Base-by-base conservation (phyloP, 2,113 vertebrate species). In the Micronycteris hirsuta region DNA sequence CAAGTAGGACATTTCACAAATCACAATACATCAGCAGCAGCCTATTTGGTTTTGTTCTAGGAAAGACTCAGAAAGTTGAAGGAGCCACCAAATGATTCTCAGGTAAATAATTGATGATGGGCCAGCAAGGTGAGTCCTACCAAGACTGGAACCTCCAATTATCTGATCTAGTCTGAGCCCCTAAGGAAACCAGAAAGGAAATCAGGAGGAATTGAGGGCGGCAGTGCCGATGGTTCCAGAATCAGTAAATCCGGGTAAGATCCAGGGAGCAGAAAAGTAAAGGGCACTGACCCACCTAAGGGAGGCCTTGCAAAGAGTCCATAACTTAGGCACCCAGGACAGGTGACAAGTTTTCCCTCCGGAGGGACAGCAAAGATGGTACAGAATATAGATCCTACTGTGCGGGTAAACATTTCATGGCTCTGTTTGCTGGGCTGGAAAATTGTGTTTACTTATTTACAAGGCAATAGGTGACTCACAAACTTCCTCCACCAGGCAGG, bases 391-490 rank as follows among this genome's bases (percentile, higher is more conserved):
- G 92, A 89, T 47, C 54, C 24, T 41, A 8, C 15, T 14, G 14
- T 28, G 86, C 91, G 45, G 86, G 16, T 20, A 65, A 82, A 28
- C 33, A 68, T 54, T 73, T 67, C 36, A 45, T 13, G 45, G 45
- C 19, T 63, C n/a, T 41, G 56, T 77, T 74, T 73, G 41, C 45
- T 95, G 93, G 87, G 47, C 88, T 91, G 54, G 82, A 93, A 96
- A 94, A 87, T 14, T 76, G 85, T 80, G 54, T 84, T 89, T 86
- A 77, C 56, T 90, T 92, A 90, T 93, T 97, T 73, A 85, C 45
- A 81, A 95, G 92, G 52, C 71, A 43, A 77, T 47, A 33, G 8
- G 8, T 36, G 74, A 77, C 70, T 86, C 6, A 11, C 10, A 8
- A 15, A 68, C 41, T 47, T 88, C 36, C 73, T 86, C 49, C 8